phyloP scores from a whole-genome alignment of 2,888 invertebrate species.

The Penaeus monodon region DNA sequence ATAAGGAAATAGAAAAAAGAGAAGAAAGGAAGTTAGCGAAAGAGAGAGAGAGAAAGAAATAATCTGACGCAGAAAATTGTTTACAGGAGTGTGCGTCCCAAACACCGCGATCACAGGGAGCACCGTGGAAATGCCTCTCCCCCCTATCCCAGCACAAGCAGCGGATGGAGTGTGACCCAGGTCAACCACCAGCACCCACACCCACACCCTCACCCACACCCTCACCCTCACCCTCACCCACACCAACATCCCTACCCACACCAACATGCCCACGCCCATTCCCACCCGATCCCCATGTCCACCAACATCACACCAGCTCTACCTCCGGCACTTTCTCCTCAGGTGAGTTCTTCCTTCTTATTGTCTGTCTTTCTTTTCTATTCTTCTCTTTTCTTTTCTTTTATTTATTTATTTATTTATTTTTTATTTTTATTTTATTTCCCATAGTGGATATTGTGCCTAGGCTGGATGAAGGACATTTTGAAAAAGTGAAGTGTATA shows the following conservation, averaged over 20 bases:
- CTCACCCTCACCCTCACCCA: constrained; percentile 29
- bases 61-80: neutral
- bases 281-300: constrained; percentile 32
- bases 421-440: no score
- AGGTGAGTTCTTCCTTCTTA: constrained; percentile 11
- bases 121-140: constrained; percentile 62
- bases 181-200: constrained; percentile 45
- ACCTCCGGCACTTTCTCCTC: constrained; percentile 57
- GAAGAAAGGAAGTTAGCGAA: neutral
- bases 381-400: no score
- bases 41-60: neutral
- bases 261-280: constrained; percentile 7
- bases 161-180: constrained; percentile 56
- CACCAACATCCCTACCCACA: neutral
- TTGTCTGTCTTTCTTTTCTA: neutral
- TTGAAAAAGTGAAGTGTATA: no score
- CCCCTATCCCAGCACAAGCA: constrained; percentile 60
- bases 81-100: constrained; percentile 63
- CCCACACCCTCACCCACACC: constrained; percentile 34
- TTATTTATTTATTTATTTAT: no score
- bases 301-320: constrained; percentile 53
- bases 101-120: constrained; percentile 60
- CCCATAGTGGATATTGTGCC: no score
- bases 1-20: no score
- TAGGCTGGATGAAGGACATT: no score